These are phyloP conservation scores for Pristionchus mayeri DNA, from an alignment of 2,888 invertebrate species.

Conservation along the genomic window DNA sequence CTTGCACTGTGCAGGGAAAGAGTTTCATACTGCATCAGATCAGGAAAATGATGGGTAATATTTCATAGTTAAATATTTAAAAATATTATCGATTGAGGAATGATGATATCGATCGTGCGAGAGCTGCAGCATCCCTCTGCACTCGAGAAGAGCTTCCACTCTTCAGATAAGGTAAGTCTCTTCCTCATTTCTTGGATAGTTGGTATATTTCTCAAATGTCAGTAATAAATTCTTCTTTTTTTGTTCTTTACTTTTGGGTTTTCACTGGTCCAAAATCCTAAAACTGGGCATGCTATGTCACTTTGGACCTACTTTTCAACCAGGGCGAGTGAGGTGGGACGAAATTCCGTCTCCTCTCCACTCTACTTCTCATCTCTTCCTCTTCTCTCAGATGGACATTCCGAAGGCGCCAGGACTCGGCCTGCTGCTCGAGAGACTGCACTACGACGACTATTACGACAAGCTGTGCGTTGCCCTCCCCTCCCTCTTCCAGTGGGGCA, in stretches of 20 bases:
- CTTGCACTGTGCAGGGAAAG: constrained; percentile 90
- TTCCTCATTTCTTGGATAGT: too few species aligned
- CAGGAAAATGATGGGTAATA: constrained; percentile 89
- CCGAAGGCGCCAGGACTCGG: constrained; percentile 96
- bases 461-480: constrained; percentile 53
- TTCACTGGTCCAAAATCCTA: too few species aligned
- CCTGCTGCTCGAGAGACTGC: constrained; percentile 88
- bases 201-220: too few species aligned
- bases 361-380: too few species aligned
- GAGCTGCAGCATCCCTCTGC: constrained; percentile 83
- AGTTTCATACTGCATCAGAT: constrained; percentile 99
- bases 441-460: constrained; percentile 73
- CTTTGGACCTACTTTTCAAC: too few species aligned
- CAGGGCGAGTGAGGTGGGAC: too few species aligned
- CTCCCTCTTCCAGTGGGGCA: background rate
- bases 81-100: constrained; percentile 79
- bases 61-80: background rate
- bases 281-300: too few species aligned
- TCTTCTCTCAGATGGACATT: constrained; percentile 83
- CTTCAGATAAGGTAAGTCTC: constrained; percentile 78
- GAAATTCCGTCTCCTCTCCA: background rate
- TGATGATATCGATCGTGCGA: constrained; percentile 87
- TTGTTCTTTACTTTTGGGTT: too few species aligned
- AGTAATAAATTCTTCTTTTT: too few species aligned
- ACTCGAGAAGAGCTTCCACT: constrained; percentile 79